Percentiles rank a stretch among this genome's conserved stretches.
These are phyloP conservation scores for Neocrepidodera transversa DNA, from an alignment of 2,888 invertebrate species.

Conservation along the genomic window DNA sequence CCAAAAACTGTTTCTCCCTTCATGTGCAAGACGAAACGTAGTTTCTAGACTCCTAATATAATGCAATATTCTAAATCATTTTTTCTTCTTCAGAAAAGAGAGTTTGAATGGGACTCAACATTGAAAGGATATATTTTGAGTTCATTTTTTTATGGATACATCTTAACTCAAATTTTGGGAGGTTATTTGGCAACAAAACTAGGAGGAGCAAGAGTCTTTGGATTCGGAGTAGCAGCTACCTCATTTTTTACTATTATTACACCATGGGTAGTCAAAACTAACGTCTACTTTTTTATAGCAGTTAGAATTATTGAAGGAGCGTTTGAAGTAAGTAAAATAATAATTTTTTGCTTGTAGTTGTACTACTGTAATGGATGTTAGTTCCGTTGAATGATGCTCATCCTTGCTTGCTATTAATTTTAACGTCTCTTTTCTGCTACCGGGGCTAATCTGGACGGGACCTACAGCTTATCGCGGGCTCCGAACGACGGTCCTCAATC, in stretches of 20 bases:
- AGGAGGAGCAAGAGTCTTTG: slow-evolving; percentile 60
- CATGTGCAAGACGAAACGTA: no score
- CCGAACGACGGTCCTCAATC: no score
- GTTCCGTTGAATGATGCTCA: no score
- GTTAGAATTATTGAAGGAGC: slow-evolving; percentile 63
- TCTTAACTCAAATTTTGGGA: slow-evolving; percentile 82
- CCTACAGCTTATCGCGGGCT: no score
- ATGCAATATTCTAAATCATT: no score
- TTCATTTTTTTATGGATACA: slow-evolving; percentile 90
- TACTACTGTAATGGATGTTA: no score
- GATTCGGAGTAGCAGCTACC: slow-evolving; percentile 20
- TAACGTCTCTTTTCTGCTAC: no score
- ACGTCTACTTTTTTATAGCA: slow-evolving; percentile 72
- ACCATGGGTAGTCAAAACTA: slow-evolving; percentile 56
- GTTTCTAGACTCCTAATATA: no score
- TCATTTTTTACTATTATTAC: slow-evolving; percentile 19
- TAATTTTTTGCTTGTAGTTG: no score
- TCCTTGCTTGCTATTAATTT: no score
- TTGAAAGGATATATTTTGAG: slow-evolving; percentile 81
- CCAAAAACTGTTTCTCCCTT: no score
- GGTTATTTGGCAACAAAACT: slow-evolving; percentile 83
- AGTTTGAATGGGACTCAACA: slow-evolving; percentile 82
- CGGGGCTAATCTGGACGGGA: no score
- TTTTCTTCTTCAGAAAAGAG: slow-evolving; percentile 31
- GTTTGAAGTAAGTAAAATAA: slow-evolving; percentile 51